Evolutionary conservation across 1,140 invertebrate species (phyloP).

Genomic region (Sycophila sp.): DNA sequence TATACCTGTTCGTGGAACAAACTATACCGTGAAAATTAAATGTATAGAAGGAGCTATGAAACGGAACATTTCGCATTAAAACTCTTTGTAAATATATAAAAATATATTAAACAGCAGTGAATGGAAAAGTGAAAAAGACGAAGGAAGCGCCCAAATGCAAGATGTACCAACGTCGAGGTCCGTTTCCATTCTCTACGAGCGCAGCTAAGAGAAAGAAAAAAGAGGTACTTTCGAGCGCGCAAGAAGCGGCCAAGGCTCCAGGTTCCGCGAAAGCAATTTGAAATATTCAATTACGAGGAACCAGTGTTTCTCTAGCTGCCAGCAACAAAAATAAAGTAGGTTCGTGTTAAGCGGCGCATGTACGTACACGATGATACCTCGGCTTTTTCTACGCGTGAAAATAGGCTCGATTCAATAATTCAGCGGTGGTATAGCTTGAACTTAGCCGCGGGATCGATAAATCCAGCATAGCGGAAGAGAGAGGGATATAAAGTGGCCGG

Average conservation of each 20-base stretch:
- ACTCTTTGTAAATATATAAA: no score
- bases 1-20: no score
- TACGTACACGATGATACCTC: neutral
- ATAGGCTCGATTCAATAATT: neutral
- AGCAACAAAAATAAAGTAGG: neutral
- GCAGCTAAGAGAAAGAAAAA: neutral
- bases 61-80: no score
- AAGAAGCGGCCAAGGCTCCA: neutral
- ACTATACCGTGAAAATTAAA: no score
- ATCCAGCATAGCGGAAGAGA: neutral
- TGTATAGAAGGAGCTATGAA: no score
- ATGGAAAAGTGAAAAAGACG: no score
- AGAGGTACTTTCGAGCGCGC: neutral
- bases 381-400: neutral
- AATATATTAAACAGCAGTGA: no score
- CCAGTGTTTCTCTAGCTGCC: neutral
- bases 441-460: neutral
- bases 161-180: neutral
- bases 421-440: neutral
- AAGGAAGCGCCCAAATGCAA: neutral
- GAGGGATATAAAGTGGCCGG: neutral
- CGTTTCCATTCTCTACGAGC: neutral
- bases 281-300: conserved; percentile 11
- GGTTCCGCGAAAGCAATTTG: neutral
- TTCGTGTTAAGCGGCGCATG: neutral